Evolutionary conservation across 2,113 vertebrate genomes (phyloP).

Genomic region (Montifringilla adamsi): DNA sequence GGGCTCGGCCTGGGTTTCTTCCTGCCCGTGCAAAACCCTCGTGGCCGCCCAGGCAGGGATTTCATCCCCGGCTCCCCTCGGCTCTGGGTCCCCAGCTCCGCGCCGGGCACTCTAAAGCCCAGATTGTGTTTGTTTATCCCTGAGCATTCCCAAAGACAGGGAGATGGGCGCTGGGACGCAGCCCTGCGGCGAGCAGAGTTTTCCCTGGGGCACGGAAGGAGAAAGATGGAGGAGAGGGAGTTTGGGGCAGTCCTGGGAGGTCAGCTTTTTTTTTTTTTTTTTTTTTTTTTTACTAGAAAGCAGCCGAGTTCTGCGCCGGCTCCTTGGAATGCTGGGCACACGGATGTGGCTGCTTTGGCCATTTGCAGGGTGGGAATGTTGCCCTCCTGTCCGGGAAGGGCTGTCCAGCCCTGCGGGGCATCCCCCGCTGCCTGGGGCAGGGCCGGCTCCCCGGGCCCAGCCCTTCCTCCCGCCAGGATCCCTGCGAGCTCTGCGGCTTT

Average conservation of each 20-base stretch:
- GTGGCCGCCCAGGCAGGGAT: neutral
- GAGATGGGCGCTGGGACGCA: neutral
- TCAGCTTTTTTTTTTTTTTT: neutral
- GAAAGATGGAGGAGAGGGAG: neutral
- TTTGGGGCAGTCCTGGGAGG: neutral
- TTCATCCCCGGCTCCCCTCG: no score
- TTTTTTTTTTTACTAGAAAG: slow-evolving; percentile 18
- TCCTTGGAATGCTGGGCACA: neutral
- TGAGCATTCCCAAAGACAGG: neutral
- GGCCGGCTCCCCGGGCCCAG: fast-evolving
- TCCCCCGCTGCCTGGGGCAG: no score
- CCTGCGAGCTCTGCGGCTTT: fast-evolving
- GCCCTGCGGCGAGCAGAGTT: neutral
- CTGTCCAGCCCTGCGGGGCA: neutral
- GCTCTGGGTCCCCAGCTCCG: neutral
- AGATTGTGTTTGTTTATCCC: neutral
- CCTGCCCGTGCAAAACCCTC: neutral
- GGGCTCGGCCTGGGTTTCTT: neutral
- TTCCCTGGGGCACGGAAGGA: neutral
- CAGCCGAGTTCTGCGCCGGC: neutral
- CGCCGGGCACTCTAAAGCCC: neutral
- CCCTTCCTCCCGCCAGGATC: neutral
- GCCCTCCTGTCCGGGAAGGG: neutral
- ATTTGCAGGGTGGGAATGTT: neutral
- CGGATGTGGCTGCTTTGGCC: neutral